Percentiles rank a stretch among this genome's conserved stretches.
These are phyloP conservation scores for Oopsacas minuta DNA, from an alignment of 37 sponge, comb jelly and placozoan genomes.

Conservation along the genomic window DNA sequence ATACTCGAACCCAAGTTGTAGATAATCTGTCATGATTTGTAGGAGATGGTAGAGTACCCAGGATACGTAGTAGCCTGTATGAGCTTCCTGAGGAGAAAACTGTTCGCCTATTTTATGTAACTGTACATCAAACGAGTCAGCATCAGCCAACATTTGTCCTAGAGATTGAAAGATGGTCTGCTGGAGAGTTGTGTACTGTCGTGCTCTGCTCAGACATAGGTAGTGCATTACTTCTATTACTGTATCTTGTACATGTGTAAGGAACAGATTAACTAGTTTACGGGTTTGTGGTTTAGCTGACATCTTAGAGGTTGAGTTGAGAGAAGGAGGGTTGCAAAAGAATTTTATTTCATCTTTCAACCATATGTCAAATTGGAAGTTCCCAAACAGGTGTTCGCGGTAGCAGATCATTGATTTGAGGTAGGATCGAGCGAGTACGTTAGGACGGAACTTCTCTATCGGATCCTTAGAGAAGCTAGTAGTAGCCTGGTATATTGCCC, in stretches of 20 bases:
- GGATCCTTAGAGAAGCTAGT: constrained; percentile 26
- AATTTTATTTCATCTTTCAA: constrained; percentile 39
- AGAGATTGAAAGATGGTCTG: constrained; percentile 30
- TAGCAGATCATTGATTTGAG: constrained; percentile 35
- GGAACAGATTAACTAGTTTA: constrained; percentile 33
- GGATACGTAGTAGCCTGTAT: constrained; percentile 38
- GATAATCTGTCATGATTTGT: constrained; percentile 64
- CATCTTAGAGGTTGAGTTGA: constrained; percentile 51
- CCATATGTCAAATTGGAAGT: constrained; percentile 25
- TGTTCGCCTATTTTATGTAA: constrained; percentile 33
- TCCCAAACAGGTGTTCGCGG: constrained; percentile 33
- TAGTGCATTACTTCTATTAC: constrained; percentile 36
- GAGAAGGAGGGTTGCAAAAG: constrained; percentile 46
- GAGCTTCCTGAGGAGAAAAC: constrained; percentile 41
- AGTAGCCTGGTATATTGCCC: constrained; percentile 23
- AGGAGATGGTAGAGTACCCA: constrained; percentile 61
- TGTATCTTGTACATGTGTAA: constrained; percentile 21
- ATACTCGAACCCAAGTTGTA: constrained; percentile 74
- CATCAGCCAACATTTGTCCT: constrained; percentile 50
- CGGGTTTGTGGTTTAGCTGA: constrained; percentile 28
- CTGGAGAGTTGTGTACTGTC: constrained; percentile 39
- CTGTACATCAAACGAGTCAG: constrained; percentile 43
- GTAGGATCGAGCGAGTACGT: constrained; percentile 50
- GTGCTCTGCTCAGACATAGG: constrained; percentile 60
- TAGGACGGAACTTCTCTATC: constrained; percentile 22